Conservation (phyloP, 1,140 invertebrate genomes). For the Oscheius sp. region DNA sequence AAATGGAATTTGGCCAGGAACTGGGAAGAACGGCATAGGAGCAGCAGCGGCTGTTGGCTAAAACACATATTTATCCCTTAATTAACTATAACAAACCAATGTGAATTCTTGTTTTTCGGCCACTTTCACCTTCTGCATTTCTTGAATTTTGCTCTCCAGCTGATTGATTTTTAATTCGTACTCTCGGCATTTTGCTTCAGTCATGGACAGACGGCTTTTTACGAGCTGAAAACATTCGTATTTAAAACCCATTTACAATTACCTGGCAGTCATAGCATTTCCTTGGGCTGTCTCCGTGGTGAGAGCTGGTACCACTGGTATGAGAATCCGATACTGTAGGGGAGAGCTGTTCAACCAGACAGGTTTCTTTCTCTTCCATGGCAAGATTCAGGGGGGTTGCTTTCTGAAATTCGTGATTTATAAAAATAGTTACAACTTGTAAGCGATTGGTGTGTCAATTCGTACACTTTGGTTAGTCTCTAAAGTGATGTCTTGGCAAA, state of each 20-base stretch:
- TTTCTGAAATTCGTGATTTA: background rate
- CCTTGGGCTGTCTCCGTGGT: constrained; percentile 35
- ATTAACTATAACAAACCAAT: background rate
- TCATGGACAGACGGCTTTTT: constrained; percentile 2
- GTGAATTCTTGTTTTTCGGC: constrained; percentile 2
- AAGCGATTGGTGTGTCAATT: background rate
- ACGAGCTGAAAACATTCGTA: background rate
- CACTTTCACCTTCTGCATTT: constrained; percentile 10
- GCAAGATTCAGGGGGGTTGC: constrained; percentile 15
- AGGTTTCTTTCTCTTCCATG: constrained; percentile 19
- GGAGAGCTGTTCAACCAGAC: constrained; percentile 35
- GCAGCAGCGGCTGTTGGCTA: background rate
- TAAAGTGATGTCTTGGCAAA: too few species aligned
- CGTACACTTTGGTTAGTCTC: too few species aligned
- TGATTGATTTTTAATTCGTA: constrained; percentile 6
- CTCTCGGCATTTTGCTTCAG: background rate
- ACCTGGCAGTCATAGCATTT: constrained; percentile 47
- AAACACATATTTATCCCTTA: background rate
- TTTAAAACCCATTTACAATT: background rate
- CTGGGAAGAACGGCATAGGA: background rate
- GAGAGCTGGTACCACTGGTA: constrained; percentile 37
- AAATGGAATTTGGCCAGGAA: constrained; percentile 8
- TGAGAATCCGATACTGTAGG: constrained; percentile 46
- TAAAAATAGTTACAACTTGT: background rate
- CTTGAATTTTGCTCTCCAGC: background rate